Evolutionary conservation across 2,113 vertebrate genomes (phyloP), one percentile per base, ranked within the genome.

Genomic region (Synchiropus splendidus): DNA sequence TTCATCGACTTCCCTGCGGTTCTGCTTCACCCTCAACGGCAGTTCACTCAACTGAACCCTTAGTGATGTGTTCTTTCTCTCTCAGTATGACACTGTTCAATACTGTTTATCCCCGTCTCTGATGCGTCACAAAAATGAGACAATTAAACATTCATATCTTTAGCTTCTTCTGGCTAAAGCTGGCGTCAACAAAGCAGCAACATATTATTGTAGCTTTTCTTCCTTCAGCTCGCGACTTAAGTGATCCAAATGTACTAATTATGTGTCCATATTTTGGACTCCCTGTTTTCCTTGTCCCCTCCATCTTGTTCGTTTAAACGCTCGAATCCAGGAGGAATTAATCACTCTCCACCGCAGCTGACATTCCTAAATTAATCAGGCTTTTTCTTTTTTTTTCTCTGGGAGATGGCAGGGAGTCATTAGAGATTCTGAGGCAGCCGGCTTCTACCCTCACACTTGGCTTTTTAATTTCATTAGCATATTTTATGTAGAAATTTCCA

Each of bases 391-490:
- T 27, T 27, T 27, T 27, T 27, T 27, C 21, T 27, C 21, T 5
- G 21, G 59, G 36, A 50, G 60, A 73, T 54, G 72, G 61, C 52
- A 53, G 44, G 49, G 62, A 73, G 58, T 80, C 75, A 74, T 83
- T 77, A 78, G 51, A 54, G 66, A 80, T 82, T 72, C 70, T 51
- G 45, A 57, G 45, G 39, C 49, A 61, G 56, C 60, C 67, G 32
- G 54, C 63, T 51, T 67, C 74, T 66, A 54, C 48, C 48, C 61
- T 72, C 48, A 42, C 58, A 48, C 61, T 74, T 67, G 53, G 57
- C 27, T 58, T 34, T 75, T 76, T 81, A 78, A 81, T 85, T 80
- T 77, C 61, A 81, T 84, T 79, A 72, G 59, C 75, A 80, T 79
- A 77, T 77, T 82, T 79, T 77, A 78, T 75, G 63, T 54, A 63